phyloP scores from a whole-genome alignment of 2,888 invertebrate genomes.

The Synergus laeviventris region DNA sequence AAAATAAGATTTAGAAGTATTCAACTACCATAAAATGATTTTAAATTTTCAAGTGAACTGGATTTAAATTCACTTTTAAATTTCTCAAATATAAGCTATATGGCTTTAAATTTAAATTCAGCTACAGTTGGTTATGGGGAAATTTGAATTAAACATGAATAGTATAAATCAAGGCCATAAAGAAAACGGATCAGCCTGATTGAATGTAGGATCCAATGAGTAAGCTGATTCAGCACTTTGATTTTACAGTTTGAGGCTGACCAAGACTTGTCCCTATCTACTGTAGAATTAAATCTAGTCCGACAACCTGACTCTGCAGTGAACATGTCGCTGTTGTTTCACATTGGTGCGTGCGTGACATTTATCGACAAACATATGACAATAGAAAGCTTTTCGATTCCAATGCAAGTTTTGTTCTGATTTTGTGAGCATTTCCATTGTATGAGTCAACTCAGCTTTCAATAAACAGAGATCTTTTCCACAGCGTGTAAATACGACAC shows the following conservation, averaged over 20 bases:
- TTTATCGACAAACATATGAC: slow-evolving; percentile 20
- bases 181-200: not conserved
- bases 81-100: not conserved
- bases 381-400: slow-evolving; percentile 14
- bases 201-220: not conserved
- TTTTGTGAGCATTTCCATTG: not conserved
- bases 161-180: not conserved
- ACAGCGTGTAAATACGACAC: too few relatives aligned
- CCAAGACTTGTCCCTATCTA: not conserved
- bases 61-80: not conserved
- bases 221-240: not conserved
- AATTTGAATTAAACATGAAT: slow-evolving; percentile 7
- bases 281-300: slow-evolving; percentile 12
- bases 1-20: too few relatives aligned
- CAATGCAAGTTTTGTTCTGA: not conserved
- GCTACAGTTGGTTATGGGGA: not conserved
- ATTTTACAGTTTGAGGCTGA: not conserved
- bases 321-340: slow-evolving; percentile 3
- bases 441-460: slow-evolving; percentile 13
- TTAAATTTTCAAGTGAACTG: too few relatives aligned
- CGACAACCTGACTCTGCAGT: slow-evolving; percentile 10
- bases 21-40: too few relatives aligned
- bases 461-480: not conserved
- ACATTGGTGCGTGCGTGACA: slow-evolving; percentile 8
- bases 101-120: not conserved